phyloP scores from a whole-genome alignment of 2,888 invertebrate genomes.

The Platerodrilus igneus region DNA sequence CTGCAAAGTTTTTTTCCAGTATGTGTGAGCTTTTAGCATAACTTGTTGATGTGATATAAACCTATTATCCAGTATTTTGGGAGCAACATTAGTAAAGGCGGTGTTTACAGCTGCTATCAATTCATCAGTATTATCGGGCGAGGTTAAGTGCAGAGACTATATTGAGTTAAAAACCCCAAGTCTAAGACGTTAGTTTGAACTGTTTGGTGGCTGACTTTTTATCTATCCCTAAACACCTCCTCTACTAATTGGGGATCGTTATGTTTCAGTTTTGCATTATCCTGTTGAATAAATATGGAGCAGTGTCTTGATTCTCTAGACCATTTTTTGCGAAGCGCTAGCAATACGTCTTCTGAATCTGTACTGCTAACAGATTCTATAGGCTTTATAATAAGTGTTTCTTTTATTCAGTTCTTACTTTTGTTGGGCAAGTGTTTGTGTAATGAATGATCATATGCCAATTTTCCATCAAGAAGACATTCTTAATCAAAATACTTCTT shows the following conservation, averaged over 20 bases:
- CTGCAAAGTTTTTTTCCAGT: slow-evolving; percentile 4
- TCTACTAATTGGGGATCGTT: background rate
- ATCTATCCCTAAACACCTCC: slow-evolving; percentile 1
- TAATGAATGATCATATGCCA: no score
- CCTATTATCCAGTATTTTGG: slow-evolving; percentile 2
- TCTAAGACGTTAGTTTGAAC: slow-evolving; percentile 3
- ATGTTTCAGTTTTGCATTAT: slow-evolving; percentile 2
- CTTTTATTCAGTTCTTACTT: no score
- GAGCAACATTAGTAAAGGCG: slow-evolving; percentile 4
- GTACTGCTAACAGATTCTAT: no score
- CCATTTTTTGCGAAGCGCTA: no score
- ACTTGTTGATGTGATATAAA: slow-evolving; percentile 2
- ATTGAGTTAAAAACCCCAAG: slow-evolving; percentile 1
- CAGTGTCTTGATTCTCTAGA: background rate
- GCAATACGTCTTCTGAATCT: no score
- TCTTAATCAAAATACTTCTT: no score
- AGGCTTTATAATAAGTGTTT: no score
- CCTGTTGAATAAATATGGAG: slow-evolving; percentile 3
- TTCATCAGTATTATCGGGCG: slow-evolving; percentile 1
- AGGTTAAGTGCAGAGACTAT: no score
- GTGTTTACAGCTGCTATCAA: no score
- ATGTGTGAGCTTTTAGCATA: slow-evolving; percentile 4
- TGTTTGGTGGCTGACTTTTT: slow-evolving; percentile 3
- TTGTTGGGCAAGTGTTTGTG: no score
- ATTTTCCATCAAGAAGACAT: no score